Evolutionary conservation across 2,797 vertebrate species (phyloP), one percentile per base, ranked within the genome.

Genomic region (Chaetophractus vellerosus): DNA sequence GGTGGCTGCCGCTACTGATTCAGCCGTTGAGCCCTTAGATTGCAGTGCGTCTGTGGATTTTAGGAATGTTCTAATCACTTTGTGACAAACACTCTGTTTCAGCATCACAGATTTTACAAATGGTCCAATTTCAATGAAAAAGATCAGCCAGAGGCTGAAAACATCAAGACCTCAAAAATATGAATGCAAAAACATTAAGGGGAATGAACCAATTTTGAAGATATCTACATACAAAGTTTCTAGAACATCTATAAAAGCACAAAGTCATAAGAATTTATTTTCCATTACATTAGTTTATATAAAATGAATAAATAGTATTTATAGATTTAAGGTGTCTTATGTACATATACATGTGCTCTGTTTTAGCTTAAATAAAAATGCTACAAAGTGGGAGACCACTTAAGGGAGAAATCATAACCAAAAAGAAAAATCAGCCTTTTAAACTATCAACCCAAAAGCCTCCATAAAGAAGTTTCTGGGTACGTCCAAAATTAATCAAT

Each of bases 301-400:
- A 98, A 98, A 98, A 98, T 96, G 98, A 98, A 98, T 98, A 98
- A 98, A 98, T 98, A 98, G 96, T 97, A 97, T 97, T 97, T 97
- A 97, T 97, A 98, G 98, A 97, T 96, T 98, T 98, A 90, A 96
- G 96, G 96, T 97, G 98, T 98, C 94, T 97, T 98, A 98, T 98
- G 95, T 98, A 98, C 97, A 98, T 98, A 97, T 97, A 97, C 94
- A 94, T 98, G 98, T 98, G 98, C 97, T 98, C 97, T 96, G 94
- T 97, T 97, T 97, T 95, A 97, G 97, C 97, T 98, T 97, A 98
- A 97, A 97, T 94, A 97, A 98, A 98, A 97, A 89, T 96, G 97
- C 93, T 96, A 94, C 95, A 59, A 97, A 96, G 91, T 96, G 91
- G 83, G 97, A 96, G 87, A 96, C 92, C 96, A 95, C 61, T 91